These are phyloP conservation scores for Scrobipalpa costella DNA, from an alignment of 2,888 invertebrate species.

Conservation along the genomic window DNA sequence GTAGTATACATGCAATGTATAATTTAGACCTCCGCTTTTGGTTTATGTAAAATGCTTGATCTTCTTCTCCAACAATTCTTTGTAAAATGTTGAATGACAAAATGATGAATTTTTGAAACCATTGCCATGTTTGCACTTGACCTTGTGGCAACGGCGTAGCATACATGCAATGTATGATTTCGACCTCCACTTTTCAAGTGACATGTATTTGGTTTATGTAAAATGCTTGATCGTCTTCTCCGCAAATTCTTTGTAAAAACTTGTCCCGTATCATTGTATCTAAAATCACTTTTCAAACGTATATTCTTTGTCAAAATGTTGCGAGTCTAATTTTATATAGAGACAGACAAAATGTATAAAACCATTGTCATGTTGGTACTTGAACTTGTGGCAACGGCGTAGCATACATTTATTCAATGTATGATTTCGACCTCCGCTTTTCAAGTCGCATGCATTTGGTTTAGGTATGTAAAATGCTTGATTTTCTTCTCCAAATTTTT, in stretches of 20 bases:
- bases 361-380: neutral
- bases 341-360: no score
- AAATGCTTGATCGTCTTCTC: no score
- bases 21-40: neutral
- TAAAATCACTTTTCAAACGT: no score
- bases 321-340: no score
- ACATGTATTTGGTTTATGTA: neutral
- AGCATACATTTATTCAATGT: neutral
- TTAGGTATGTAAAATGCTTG: neutral
- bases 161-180: neutral
- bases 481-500: no score
- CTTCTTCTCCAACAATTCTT: no score
- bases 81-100: no score
- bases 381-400: constrained; percentile 2
- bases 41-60: neutral
- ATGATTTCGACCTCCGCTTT: constrained; percentile 3
- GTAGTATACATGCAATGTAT: neutral
- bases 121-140: neutral
- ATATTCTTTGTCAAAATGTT: no score
- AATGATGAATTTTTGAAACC: no score
- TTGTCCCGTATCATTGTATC: no score
- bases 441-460: neutral
- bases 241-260: no score
- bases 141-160: neutral
- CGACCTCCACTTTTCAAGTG: constrained; percentile 3